These are phyloP conservation scores for Carcharodon carcharias DNA, from an alignment of 2,797 vertebrate genomes.

Conservation along the genomic window DNA sequence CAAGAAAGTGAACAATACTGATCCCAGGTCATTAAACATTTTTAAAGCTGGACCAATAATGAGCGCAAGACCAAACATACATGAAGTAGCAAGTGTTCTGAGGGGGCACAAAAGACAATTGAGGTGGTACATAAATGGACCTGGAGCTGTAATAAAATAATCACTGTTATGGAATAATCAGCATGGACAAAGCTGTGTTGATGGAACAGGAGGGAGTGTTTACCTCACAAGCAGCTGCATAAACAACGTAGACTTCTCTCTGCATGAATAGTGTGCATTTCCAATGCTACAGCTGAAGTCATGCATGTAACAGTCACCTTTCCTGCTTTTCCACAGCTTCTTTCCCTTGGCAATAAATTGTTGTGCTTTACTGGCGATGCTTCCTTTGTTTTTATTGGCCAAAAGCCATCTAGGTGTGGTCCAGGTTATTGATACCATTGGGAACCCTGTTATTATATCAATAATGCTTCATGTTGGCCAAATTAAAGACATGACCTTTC, in stretches of 20 bases:
- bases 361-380: neutral
- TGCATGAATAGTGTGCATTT: neutral
- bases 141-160: neutral
- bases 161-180: neutral
- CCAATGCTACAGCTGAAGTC: neutral
- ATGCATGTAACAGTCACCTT: neutral
- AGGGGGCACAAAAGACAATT: neutral
- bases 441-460: conserved; percentile 5
- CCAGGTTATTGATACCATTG: neutral
- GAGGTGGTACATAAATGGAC: neutral
- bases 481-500: neutral
- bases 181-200: neutral
- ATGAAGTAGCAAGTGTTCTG: neutral
- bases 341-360: neutral
- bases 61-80: neutral
- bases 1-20: neutral
- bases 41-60: neutral
- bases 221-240: neutral
- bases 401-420: conserved; percentile 20
- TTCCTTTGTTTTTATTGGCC: conserved; percentile 5
- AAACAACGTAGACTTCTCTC: neutral
- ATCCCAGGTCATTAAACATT: neutral
- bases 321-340: neutral
- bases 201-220: neutral
- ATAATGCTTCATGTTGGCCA: neutral